phyloP scores from a whole-genome alignment of 2,797 vertebrate species.

The Danio tinwini region DNA sequence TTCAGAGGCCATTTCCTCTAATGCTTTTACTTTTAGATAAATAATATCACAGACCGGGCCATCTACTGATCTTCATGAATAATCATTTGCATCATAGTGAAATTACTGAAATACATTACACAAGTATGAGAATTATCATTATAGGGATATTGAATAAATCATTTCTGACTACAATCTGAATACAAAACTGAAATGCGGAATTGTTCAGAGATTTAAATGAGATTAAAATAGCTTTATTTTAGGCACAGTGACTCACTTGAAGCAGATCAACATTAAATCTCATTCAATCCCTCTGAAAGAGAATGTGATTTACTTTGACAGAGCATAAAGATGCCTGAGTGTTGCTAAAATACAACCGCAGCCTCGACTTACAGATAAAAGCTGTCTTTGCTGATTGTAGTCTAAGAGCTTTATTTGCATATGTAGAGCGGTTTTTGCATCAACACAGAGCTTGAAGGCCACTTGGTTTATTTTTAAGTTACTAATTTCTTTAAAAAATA shows the following conservation, averaged over 20 bases:
- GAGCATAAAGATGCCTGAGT: neutral
- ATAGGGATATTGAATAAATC: neutral
- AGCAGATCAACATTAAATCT: neutral
- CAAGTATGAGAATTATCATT: neutral
- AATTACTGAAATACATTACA: neutral
- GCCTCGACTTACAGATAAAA: constrained; percentile 3
- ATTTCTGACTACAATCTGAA: neutral
- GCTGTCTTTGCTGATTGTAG: constrained; percentile 1
- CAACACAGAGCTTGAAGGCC: too few species aligned
- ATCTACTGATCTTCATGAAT: neutral
- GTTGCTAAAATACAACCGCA: neutral
- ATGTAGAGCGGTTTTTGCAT: too few species aligned
- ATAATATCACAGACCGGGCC: neutral
- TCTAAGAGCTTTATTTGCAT: neutral
- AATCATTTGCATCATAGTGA: neutral
- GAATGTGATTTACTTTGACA: constrained; percentile 9
- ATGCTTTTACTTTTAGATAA: constrained; percentile 9
- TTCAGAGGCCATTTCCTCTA: neutral
- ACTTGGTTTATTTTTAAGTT: too few species aligned
- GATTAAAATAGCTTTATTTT: neutral
- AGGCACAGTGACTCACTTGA: neutral
- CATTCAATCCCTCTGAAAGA: constrained; percentile 11
- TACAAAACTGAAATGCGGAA: neutral
- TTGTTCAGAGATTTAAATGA: neutral
- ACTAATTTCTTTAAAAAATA: too few species aligned